Evolutionary conservation across 2,113 vertebrate species (phyloP), one percentile per base, ranked within the genome.

Genomic region (Ammodytes marinus): DNA sequence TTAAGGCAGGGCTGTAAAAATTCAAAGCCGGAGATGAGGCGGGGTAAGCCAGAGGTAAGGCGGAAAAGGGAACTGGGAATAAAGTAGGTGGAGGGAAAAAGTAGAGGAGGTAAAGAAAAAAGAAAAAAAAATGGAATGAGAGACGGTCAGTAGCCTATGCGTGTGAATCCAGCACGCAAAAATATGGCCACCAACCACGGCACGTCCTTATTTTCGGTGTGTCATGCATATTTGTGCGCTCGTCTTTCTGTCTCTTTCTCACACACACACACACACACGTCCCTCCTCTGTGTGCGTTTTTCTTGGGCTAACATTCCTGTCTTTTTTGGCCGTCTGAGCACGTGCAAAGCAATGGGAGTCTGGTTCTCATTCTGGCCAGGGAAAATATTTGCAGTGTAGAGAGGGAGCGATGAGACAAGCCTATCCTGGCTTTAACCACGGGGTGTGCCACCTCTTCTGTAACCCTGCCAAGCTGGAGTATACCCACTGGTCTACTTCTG

Each of bases 381-480:
- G 80, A 77, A 89, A 88, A 91, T 91, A 91, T 92, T 90, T 94
- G 87, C 70, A 90, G 73, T 75, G 85, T 49, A 19, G 71, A 55
- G 27, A 27, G 27, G 71, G 65, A 84, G 80, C 86, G 79, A 52
- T 0, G 69, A 86, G 65, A 76, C 73, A 71, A 86, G 84, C 55
- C 42, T 64, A 53, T 46, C 86, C 63, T 50, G 86, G 80, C 71
- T 80, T 68, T 85, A 86, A 91, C 89, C 76, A 75, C 59, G 80
- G 88, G 90, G 90, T 89, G 93, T 87, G 91, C 91, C 92, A 91
- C 86, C 87, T 81, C 58, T n/a, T 65, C 85, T 78, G 72, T 84
- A 80, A 85, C 61, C 77, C 79, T 46, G 77, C 86, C 90, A 90
- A 69, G 72, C 72, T 82, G 67, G 55, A 88, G 78, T 83, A 88